These are phyloP conservation scores for Camponotus vicinus DNA, from an alignment of 1,140 invertebrate species.

Conservation along the genomic window DNA sequence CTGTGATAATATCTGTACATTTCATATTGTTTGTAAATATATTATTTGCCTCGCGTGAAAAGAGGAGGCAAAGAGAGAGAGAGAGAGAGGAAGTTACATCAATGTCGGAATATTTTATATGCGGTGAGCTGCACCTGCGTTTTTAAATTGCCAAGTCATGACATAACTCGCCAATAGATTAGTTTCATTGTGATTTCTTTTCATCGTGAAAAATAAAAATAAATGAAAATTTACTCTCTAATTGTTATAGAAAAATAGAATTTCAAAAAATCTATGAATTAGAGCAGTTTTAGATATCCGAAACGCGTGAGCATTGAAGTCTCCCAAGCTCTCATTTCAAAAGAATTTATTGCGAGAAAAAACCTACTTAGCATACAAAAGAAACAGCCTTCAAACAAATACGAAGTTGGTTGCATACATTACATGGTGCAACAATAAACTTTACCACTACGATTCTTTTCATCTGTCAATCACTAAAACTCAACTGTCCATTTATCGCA, in stretches of 20 bases:
- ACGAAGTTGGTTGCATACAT: background rate
- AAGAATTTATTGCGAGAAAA: background rate
- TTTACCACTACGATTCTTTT: background rate
- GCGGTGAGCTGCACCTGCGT: conserved; percentile 4
- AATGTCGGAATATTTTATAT: conserved; percentile 25
- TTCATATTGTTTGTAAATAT: background rate
- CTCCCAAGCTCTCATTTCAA: background rate
- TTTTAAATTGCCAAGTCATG: background rate
- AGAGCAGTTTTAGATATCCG: background rate
- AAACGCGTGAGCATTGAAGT: background rate
- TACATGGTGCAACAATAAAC: background rate
- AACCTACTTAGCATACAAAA: background rate
- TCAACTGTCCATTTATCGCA: background rate
- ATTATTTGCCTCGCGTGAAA: background rate
- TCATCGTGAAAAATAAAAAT: no score
- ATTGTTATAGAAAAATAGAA: background rate
- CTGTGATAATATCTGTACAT: background rate
- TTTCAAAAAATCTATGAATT: background rate
- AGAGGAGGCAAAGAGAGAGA: no score
- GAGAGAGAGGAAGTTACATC: conserved; percentile 17
- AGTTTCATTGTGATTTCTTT: background rate
- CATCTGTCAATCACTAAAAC: background rate
- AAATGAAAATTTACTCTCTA: background rate
- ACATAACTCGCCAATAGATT: conserved; percentile 6
- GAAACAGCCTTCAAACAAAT: background rate